These are phyloP conservation scores for human (Homo sapiens) DNA, from an alignment of 2,113 vertebrate species.

Conservation along the genomic window GRCh38 chr11:46582001-46582500, in stretches of 20 bases:
- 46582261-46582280: too few relatives aligned
- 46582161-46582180: not conserved
- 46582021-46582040: not conserved
- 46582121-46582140: not conserved
- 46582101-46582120: not conserved
- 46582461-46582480: not conserved
- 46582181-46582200: not conserved
- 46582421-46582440: not conserved
- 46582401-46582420: not conserved
- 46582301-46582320: too few relatives aligned
- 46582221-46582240: not conserved
- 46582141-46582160: not conserved
- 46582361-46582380: not conserved
- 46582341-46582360: conserved; percentile 1
- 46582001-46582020: not conserved
- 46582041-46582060: not conserved
- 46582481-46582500: not conserved
- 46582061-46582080: not conserved
- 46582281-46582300: too few relatives aligned
- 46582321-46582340: not conserved
- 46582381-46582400: not conserved
- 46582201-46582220: not conserved
- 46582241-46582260: not conserved
- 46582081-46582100: not conserved
- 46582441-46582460: not conserved